phyloP scores from a whole-genome alignment of 1,140 invertebrate genomes.

The Euwallacea fornicatus region DNA sequence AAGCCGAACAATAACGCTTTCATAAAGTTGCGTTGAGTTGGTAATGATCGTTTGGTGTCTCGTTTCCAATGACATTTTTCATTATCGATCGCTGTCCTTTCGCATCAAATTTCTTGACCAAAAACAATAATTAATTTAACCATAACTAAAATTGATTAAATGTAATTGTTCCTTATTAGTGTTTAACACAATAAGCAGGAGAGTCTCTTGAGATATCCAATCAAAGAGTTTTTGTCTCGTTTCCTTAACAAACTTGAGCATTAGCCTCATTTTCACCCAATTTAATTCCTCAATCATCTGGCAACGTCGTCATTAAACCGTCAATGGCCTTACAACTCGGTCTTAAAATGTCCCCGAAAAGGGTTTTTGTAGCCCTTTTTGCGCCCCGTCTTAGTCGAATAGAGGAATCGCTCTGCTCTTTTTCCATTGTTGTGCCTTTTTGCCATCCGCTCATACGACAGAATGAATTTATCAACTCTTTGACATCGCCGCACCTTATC shows the following conservation, averaged over 20 bases:
- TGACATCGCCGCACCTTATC: slow-evolving; percentile 16
- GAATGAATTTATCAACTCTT: slow-evolving; percentile 23
- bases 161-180: no score
- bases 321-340: slow-evolving; percentile 8
- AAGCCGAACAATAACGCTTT: slow-evolving; percentile 29
- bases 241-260: neutral
- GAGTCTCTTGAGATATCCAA: no score
- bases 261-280: neutral
- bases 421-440: slow-evolving; percentile 28
- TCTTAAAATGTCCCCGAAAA: slow-evolving; percentile 5
- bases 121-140: no score
- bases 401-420: slow-evolving; percentile 16
- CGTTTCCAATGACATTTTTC: no score
- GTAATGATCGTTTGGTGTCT: slow-evolving; percentile 18
- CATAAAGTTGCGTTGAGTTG: slow-evolving; percentile 18
- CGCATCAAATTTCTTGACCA: no score
- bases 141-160: no score
- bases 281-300: neutral
- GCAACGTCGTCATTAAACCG: slow-evolving; percentile 7
- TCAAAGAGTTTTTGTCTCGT: no score
- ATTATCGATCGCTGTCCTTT: no score
- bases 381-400: slow-evolving; percentile 15
- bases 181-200: no score
- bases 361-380: slow-evolving; percentile 12
- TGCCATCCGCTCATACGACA: neutral